Base-by-base conservation (phyloP, 2,113 vertebrate genomes). In the Lepus timidus region DNA sequence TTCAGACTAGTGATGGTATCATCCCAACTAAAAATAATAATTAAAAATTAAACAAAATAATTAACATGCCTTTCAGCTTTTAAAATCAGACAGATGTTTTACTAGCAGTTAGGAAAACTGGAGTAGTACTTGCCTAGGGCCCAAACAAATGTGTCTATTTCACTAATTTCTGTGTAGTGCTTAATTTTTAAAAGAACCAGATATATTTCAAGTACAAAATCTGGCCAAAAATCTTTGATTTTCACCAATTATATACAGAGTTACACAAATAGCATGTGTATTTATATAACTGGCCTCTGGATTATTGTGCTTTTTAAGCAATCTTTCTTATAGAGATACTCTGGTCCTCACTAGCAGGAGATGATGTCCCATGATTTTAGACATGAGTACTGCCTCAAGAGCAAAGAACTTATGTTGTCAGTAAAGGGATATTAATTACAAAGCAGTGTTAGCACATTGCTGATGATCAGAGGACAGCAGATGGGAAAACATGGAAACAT, bases 31-130 rank as follows among this genome's bases (percentile, higher is more conserved):
- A 96, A 97, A 98, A 96, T 79, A 95, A 74, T 97, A 97, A 97
- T 97, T 97, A 97, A 97, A 97, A 97, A 97, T 95, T 58, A 96
- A 97, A 93, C 52, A 94, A 95, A 97, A 97, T 44, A 68, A 96
- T 96, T 98, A 95, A 22, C 96, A 88, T 93, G 96, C 29, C 76
- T 97, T 97, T 82, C 70, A 98, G 81, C 62, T 91, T 98, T 76
- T 96, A 96, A 94, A 94, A 94, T 67, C n/a, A 96, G 71, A 95
- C 91, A 91, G 64, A 88, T 80, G 44, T 82, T 96, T 83, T 93
- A 73, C 65, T 96, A 96, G 96, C 39, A 91, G 95, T 94, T 95
- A 94, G 74, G 92, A 96, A 97, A 91, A 97, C 58, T 96, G 27
- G 29, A 96, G 85, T 90, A 95, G 78, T 79, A 88, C 81, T 96